Evolutionary conservation across 2,888 invertebrate genomes (phyloP).

Genomic region (Campoplex capitator): DNA sequence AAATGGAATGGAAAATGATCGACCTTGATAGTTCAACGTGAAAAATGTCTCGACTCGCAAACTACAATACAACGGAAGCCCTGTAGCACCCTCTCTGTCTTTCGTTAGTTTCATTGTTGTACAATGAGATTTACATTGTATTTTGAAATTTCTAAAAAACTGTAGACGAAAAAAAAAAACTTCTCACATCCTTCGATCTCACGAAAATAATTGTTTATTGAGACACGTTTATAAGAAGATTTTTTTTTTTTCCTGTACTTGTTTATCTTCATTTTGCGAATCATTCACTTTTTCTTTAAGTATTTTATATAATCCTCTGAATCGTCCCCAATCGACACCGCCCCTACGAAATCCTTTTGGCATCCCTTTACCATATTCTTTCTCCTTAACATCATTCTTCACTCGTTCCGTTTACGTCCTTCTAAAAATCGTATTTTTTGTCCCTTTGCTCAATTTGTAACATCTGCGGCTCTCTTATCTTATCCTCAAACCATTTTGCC

Average conservation of each 20-base stretch:
- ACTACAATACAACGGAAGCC: not conserved
- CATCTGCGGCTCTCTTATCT: not conserved
- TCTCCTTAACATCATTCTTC: not conserved
- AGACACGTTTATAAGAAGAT: no score
- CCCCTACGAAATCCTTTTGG: not conserved
- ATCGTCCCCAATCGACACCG: not conserved
- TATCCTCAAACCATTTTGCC: not conserved
- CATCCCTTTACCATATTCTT: not conserved
- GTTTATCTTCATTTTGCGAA: not conserved
- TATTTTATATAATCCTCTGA: not conserved
- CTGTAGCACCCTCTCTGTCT: not conserved
- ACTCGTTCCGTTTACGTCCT: not conserved
- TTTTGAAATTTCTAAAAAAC: not conserved
- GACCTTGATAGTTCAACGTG: constrained; percentile 28
- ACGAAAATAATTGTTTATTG: not conserved
- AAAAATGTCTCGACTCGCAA: constrained; percentile 13
- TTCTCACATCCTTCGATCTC: not conserved
- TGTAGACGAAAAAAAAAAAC: not conserved
- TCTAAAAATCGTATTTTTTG: not conserved
- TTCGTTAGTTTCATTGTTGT: constrained; percentile 6
- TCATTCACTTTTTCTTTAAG: not conserved
- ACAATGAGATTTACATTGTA: not conserved
- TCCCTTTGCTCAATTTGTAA: not conserved
- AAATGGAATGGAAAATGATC: constrained; percentile 45
- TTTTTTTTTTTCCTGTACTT: not conserved